Evolutionary conservation across 2,888 invertebrate species (phyloP), one percentile per base, ranked within the genome.

Genomic region (Augiades crinisus): DNA sequence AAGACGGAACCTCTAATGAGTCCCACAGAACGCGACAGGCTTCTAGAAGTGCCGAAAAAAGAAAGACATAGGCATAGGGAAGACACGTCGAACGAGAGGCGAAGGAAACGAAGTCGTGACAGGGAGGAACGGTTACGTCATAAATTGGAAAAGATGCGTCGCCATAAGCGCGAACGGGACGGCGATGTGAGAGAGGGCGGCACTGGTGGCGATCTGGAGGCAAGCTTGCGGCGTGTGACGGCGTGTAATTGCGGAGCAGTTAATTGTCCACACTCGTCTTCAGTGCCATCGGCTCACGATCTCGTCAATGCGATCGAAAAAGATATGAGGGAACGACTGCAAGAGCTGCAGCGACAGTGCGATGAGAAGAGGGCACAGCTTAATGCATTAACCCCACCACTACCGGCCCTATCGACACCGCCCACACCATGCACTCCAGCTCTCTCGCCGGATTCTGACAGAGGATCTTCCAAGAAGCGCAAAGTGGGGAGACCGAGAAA

Each of bases 401-500:
- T 91, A 53, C 79, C 80, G 2, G 59, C 76, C 1, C 59, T 79
- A 36, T 76, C 84, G 1, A 78, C 89, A 0, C 85, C 90, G 0
- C 69, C 83, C 0, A 80, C 91, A 1, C 85, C 90, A 2, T 78
- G 82, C 4, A 81, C 87, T 1, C 87, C 89, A 4, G 89, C 86
- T 17, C 65, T 86, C 13, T 90, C 90, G 1, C 90, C 90, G 0
- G 78, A 85, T 57, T 87, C 90, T 1, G 89, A 90, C 47, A 72
- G 88, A 62, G 87, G 89, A 1, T 91, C 92, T 0, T 93, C 93
- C 0, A 94, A 95, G 65, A 96, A 96, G 72, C 92, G 96, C 6
- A 96, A 96, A 86, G 95, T 95, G 0, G 95, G 95, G 0, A 89
- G 95, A 60, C 96, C 96, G 0, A 93, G 94, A 59, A 95, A 95